A percentile compares a stretch with the other conserved stretches of the same genome.
Evolutionary conservation across 2,888 invertebrate species (phyloP).

Genomic region (Drosophila anceps): DNA sequence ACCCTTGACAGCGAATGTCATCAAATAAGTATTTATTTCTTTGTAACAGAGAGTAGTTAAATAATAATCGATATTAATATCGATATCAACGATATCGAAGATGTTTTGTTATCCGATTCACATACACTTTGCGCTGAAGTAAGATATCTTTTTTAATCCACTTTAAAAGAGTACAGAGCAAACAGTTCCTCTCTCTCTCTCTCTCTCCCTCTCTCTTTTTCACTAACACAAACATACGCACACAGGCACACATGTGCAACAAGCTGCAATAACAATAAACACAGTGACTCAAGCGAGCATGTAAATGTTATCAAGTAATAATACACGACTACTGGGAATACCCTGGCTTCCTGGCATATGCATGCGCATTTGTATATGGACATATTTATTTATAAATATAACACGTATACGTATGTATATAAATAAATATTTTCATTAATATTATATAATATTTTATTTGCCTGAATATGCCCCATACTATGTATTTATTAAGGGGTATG

Average conservation of each 20-base stretch:
- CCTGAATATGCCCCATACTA: neutral
- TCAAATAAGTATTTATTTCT: neutral
- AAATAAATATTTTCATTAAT: neutral
- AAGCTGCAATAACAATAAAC: conserved; percentile 59
- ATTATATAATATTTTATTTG: neutral
- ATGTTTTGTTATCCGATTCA: neutral
- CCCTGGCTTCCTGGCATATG: conserved; percentile 4
- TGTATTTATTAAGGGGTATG: conserved; percentile 17
- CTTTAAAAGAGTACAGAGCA: neutral
- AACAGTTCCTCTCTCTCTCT: conserved; percentile 1
- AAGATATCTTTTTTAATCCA: conserved; percentile 1
- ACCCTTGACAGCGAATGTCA: neutral
- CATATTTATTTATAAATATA: neutral
- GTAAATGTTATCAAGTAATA: neutral
- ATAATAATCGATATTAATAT: neutral
- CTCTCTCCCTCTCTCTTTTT: neutral
- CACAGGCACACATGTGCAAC: conserved; percentile 57
- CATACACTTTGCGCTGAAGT: neutral
- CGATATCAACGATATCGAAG: neutral
- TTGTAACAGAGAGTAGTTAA: too few species aligned
- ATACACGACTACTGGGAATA: conserved; percentile 9
- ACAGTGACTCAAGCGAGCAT: conserved; percentile 44
- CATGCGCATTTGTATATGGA: neutral
- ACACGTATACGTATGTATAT: neutral
- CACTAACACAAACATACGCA: conserved; percentile 2